phyloP scores from a whole-genome alignment of 2,888 invertebrate genomes.

The Galerucella pusilla region DNA sequence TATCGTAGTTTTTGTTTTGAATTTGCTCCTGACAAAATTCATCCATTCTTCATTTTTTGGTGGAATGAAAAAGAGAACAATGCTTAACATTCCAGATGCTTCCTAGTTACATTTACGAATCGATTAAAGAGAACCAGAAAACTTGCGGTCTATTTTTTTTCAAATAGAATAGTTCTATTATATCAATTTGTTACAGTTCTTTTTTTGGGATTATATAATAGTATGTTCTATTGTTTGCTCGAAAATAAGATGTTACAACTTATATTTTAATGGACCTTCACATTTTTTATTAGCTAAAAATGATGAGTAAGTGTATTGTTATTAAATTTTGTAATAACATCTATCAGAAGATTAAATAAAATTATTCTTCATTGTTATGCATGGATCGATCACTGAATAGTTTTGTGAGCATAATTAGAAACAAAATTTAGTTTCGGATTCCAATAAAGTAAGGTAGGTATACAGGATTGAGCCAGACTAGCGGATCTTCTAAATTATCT shows the following conservation, averaged over 20 bases:
- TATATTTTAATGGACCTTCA: background rate
- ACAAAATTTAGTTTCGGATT: background rate
- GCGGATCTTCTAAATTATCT: no score
- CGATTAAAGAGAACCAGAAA: background rate
- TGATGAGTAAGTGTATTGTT: constrained; percentile 19
- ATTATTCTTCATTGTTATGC: background rate
- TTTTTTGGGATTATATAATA: background rate
- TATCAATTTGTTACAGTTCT: constrained; percentile 17
- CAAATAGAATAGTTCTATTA: constrained; percentile 1
- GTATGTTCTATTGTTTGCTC: constrained; percentile 4
- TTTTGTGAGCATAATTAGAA: background rate
- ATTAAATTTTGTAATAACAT: constrained; percentile 13
- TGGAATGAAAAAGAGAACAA: background rate
- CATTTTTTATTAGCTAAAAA: constrained; percentile 11
- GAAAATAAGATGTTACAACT: constrained; percentile 20
- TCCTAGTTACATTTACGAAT: background rate
- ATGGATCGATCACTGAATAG: background rate
- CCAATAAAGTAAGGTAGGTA: no score
- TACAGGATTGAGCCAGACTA: no score
- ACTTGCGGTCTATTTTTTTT: background rate
- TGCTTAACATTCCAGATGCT: background rate
- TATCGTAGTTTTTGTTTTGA: background rate
- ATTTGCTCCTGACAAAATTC: background rate
- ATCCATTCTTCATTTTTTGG: background rate
- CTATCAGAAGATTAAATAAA: background rate